Evolutionary conservation across 2,113 vertebrate species (phyloP).

Genomic region (Tragelaphus buxtoni): DNA sequence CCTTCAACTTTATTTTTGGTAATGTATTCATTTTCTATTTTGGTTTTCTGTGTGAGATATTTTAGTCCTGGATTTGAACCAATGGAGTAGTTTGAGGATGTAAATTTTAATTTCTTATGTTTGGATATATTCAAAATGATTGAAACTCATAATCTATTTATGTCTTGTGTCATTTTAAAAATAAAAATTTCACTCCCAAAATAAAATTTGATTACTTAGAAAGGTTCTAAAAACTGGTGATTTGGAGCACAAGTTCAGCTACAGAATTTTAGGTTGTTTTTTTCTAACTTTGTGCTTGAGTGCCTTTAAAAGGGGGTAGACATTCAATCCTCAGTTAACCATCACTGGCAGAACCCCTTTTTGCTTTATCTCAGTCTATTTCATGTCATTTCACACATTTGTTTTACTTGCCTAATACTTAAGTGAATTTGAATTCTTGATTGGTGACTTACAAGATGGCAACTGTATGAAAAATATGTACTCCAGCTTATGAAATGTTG

Average conservation of each 20-base stretch:
- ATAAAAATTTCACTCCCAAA: background rate
- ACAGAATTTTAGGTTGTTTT: background rate
- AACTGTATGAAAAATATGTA: background rate
- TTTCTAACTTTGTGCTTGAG: background rate
- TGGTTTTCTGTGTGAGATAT: slow-evolving; percentile 32
- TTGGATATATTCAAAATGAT: background rate
- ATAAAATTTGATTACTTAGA: background rate
- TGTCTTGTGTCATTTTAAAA: background rate
- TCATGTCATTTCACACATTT: background rate
- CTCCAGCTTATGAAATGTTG: background rate
- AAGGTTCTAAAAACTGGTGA: background rate
- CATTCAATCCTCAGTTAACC: background rate
- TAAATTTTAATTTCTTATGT: slow-evolving; percentile 20
- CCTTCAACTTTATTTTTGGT: slow-evolving; percentile 61
- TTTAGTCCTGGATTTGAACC: slow-evolving; percentile 54
- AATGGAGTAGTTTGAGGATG: background rate
- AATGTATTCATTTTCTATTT: background rate
- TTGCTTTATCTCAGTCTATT: background rate
- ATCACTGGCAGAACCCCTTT: background rate
- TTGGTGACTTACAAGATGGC: background rate
- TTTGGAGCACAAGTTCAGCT: background rate
- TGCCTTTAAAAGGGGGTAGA: fast-evolving
- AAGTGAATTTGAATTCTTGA: background rate
- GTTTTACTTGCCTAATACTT: background rate
- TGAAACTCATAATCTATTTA: background rate